These are phyloP conservation scores for Poecilobothrus nobilitatus DNA, from an alignment of 2,888 invertebrate genomes.

Conservation along the genomic window DNA sequence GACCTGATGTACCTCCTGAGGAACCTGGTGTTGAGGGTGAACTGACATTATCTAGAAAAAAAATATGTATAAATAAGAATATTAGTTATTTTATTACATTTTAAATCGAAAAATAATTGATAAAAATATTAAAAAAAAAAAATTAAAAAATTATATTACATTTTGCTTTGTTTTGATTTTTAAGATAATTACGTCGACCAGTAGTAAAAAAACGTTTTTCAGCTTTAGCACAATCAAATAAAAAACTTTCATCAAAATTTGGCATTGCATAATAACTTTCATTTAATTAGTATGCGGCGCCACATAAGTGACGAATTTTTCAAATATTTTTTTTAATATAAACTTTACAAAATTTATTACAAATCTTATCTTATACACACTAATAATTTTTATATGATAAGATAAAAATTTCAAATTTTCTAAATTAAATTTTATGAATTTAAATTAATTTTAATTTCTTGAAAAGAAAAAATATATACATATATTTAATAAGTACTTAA, in stretches of 20 bases:
- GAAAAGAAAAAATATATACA: too few species aligned
- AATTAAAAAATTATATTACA: constrained; percentile 20
- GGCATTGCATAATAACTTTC: constrained; percentile 37
- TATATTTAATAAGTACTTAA: too few species aligned
- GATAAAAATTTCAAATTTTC: not conserved
- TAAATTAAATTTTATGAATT: too few species aligned
- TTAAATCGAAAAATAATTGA: not conserved
- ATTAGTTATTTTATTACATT: constrained; percentile 19
- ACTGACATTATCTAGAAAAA: constrained; percentile 37
- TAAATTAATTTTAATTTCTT: too few species aligned
- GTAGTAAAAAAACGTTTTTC: constrained; percentile 26
- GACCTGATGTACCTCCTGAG: constrained; percentile 46
- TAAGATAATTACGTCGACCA: not conserved
- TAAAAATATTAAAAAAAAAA: not conserved
- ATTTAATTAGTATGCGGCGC: not conserved
- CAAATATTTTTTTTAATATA: too few species aligned
- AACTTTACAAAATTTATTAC: not conserved
- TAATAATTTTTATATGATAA: not conserved
- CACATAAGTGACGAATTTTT: not conserved
- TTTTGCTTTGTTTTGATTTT: constrained; percentile 28
- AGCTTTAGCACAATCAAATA: constrained; percentile 36
- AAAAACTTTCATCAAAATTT: constrained; percentile 41
- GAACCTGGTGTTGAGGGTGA: constrained; percentile 41
- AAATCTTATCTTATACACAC: not conserved
- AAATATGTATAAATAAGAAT: constrained; percentile 11